phyloP scores from a whole-genome alignment of 2,797 vertebrate genomes.

The Simalia tracyae region DNA sequence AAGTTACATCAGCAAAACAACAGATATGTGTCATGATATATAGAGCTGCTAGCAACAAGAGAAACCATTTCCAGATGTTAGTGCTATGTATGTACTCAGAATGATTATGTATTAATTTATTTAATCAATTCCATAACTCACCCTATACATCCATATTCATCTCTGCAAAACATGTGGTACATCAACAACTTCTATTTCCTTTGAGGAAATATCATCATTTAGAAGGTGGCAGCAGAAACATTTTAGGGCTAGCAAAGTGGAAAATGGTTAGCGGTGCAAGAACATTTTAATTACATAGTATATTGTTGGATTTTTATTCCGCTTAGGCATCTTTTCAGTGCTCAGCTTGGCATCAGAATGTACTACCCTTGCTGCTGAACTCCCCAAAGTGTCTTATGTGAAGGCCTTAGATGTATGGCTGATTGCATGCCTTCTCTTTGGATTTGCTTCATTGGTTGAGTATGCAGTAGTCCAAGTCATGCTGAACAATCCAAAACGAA shows the following conservation, averaged over 20 bases:
- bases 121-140: constrained; percentile 23
- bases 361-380: constrained; percentile 91
- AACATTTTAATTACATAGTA: not conserved
- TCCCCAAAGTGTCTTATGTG: constrained; percentile 98
- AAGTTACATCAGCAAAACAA: not conserved
- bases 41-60: not conserved
- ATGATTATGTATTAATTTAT: constrained; percentile 3
- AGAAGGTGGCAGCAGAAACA: not conserved
- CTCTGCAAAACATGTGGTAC: not conserved
- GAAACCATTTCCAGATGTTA: constrained; percentile 1
- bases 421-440: constrained; percentile 97
- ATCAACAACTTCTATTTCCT: constrained; percentile 43
- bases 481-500: constrained; percentile 94
- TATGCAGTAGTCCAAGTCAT: constrained; percentile 98
- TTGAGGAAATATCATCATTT: constrained; percentile 40
- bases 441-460: constrained; percentile 96
- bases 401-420: constrained; percentile 99
- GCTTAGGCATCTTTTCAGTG: constrained; percentile 93
- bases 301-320: constrained; percentile 41
- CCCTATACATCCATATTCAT: constrained; percentile 34
- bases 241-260: constrained; percentile 30
- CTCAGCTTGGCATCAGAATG: constrained; percentile 98
- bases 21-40: not conserved
- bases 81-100: not conserved
- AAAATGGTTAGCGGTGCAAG: not conserved